These are phyloP conservation scores for Stenolophus ochropezus DNA, from an alignment of 2,888 invertebrate species.

Conservation along the genomic window DNA sequence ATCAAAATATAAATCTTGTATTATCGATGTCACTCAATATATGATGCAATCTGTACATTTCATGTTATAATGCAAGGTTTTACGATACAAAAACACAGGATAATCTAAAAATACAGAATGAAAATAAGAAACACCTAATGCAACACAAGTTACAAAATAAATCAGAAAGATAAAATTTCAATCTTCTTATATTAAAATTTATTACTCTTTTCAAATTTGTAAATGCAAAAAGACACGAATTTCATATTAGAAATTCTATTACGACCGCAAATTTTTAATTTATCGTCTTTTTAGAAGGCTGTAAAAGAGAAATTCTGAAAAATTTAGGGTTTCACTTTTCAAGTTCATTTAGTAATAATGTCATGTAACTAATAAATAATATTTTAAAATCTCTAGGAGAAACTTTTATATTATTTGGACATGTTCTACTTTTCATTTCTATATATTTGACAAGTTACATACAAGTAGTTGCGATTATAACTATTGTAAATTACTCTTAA, in stretches of 20 bases:
- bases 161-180: too few species aligned
- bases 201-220: too few species aligned
- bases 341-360: not conserved
- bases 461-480: not conserved
- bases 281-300: not conserved
- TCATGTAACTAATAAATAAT: not conserved
- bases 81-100: too few species aligned
- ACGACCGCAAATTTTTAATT: not conserved
- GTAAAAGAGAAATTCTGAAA: not conserved
- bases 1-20: too few species aligned
- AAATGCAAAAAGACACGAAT: not conserved
- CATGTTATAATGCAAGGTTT: too few species aligned
- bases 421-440: slow-evolving; percentile 5
- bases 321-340: not conserved
- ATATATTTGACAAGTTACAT: not conserved
- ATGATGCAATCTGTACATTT: too few species aligned
- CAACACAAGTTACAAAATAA: too few species aligned
- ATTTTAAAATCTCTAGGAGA: not conserved
- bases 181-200: too few species aligned
- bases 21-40: too few species aligned
- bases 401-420: slow-evolving; percentile 1
- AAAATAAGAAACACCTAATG: too few species aligned
- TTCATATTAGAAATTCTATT: not conserved
- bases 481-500: too few species aligned
- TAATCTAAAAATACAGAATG: too few species aligned